Conservation (phyloP, 2,888 invertebrate species). For the Hybos culiciformis region DNA sequence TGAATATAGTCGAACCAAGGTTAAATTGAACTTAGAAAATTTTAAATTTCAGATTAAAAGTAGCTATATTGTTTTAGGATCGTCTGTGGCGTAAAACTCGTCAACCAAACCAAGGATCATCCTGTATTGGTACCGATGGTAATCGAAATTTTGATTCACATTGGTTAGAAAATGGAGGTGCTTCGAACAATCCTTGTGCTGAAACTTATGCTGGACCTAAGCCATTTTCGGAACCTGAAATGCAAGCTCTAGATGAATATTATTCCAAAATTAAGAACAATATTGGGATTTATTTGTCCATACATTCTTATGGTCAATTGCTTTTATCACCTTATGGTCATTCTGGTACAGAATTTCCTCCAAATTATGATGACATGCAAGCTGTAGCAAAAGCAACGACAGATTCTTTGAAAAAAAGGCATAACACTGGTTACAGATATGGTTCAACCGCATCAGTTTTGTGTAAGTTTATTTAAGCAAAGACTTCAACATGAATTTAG, state of each 20-base stretch:
- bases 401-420: conserved; percentile 37
- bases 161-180: conserved; percentile 34
- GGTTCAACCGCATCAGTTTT: conserved; percentile 44
- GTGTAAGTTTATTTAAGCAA: conserved; percentile 32
- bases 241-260: conserved; percentile 36
- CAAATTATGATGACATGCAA: conserved; percentile 36
- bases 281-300: conserved; percentile 42
- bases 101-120: conserved; percentile 28
- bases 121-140: conserved; percentile 30
- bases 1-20: conserved; percentile 45
- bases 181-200: conserved; percentile 33
- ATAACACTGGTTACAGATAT: conserved; percentile 38
- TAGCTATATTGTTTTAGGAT: conserved; percentile 29
- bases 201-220: conserved; percentile 39
- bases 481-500: not conserved
- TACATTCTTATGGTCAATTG: conserved; percentile 51
- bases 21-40: conserved; percentile 28
- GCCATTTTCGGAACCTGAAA: conserved; percentile 45
- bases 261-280: conserved; percentile 34
- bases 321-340: conserved; percentile 47
- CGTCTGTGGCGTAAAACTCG: conserved; percentile 56
- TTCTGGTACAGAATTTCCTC: conserved; percentile 25
- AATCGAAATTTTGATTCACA: conserved; percentile 33
- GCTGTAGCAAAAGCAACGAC: conserved; percentile 39
- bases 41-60: not conserved